A percentile compares a stretch with the other conserved stretches of the same genome.
phyloP scores from a whole-genome alignment of 2,888 invertebrate genomes.

The Stramonita haemastoma region DNA sequence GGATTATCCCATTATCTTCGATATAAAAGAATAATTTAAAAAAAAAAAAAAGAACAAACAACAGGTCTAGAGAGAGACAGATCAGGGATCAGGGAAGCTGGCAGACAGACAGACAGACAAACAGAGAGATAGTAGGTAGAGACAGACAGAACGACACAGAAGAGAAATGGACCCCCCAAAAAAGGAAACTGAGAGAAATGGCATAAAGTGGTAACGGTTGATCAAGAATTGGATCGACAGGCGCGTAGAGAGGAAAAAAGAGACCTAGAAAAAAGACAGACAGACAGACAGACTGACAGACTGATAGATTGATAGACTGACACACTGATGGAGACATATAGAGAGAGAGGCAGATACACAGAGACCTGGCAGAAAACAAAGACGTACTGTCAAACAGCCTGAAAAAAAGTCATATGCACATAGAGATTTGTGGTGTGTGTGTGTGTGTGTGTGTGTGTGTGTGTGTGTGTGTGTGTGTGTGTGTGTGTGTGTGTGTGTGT shows the following conservation, averaged over 20 bases:
- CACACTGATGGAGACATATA: background rate
- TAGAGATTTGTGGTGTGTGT: no score
- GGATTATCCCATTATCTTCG: no score
- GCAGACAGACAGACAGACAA: slow-evolving; percentile 6
- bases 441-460: no score
- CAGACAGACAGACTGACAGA: background rate
- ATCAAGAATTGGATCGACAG: no score
- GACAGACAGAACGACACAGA: background rate
- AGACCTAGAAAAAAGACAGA: background rate
- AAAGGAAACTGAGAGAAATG: background rate
- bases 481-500: no score
- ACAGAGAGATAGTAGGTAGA: background rate
- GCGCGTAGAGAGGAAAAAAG: no score
- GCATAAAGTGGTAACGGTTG: no score
- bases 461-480: no score
- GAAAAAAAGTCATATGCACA: no score
- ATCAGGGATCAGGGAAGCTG: background rate
- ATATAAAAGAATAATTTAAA: background rate
- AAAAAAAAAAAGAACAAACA: background rate
- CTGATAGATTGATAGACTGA: background rate
- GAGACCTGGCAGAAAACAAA: background rate
- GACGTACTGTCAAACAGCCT: background rate
- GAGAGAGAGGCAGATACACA: background rate
- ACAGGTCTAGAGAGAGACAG: background rate
- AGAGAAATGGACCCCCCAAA: background rate